Conservation (phyloP, 2,113 vertebrate species). For the Thunnus thynnus region DNA sequence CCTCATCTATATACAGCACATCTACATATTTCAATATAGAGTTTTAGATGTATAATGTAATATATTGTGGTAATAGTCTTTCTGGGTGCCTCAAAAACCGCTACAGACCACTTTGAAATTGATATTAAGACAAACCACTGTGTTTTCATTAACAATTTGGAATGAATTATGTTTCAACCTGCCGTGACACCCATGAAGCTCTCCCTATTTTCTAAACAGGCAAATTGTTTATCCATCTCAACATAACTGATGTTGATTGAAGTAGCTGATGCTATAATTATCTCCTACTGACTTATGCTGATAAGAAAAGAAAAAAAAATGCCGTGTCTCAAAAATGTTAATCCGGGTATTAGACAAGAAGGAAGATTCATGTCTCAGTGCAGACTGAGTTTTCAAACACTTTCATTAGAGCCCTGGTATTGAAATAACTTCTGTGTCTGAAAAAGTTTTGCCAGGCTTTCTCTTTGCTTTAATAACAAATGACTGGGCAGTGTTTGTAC, state of each 20-base stretch:
- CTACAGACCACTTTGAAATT: slow-evolving; percentile 8
- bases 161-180: slow-evolving; percentile 48
- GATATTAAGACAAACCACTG: slow-evolving; percentile 22
- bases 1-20: neutral
- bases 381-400: slow-evolving; percentile 54
- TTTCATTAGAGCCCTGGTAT: slow-evolving; percentile 58
- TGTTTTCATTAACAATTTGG: slow-evolving; percentile 44
- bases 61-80: neutral
- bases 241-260: slow-evolving; percentile 68
- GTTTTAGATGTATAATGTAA: neutral
- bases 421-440: slow-evolving; percentile 56
- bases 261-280: slow-evolving; percentile 66
- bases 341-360: slow-evolving; percentile 68
- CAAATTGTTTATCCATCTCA: slow-evolving; percentile 65
- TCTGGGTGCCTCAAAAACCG: neutral
- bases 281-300: slow-evolving; percentile 67
- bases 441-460: slow-evolving; percentile 34
- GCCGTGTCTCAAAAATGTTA: slow-evolving; percentile 64
- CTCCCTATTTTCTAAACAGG: slow-evolving; percentile 49
- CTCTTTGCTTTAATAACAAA: slow-evolving; percentile 53
- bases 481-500: slow-evolving; percentile 23
- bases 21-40: neutral
- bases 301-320: slow-evolving; percentile 52
- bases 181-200: slow-evolving; percentile 32
- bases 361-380: slow-evolving; percentile 57